These are phyloP conservation scores for Sinocyclocheilus rhinocerous DNA, from an alignment of 2,113 vertebrate species.

Conservation along the genomic window DNA sequence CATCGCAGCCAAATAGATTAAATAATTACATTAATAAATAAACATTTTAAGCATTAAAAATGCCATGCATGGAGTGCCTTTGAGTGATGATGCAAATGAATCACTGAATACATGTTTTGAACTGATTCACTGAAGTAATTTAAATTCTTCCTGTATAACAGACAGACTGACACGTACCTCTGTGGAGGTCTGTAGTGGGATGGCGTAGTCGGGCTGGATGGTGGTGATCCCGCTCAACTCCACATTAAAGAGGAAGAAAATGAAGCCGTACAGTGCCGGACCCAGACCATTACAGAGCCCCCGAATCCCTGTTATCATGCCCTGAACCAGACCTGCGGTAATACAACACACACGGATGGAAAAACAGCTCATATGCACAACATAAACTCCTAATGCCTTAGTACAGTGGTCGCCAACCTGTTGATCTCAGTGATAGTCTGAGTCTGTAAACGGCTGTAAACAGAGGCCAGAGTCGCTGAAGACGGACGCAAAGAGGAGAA, in stretches of 20 bases:
- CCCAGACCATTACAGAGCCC: conserved; percentile 95
- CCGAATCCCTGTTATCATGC: conserved; percentile 94
- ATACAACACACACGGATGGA: background rate
- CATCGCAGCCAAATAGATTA: background rate
- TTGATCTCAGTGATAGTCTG: too few species aligned
- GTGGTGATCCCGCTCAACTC: conserved; percentile 83
- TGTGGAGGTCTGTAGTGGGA: conserved; percentile 71
- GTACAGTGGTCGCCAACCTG: too few species aligned
- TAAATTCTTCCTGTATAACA: background rate
- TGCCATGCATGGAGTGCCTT: background rate
- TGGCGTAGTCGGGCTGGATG: conserved; percentile 73
- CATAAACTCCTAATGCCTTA: too few species aligned
- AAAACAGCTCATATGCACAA: too few species aligned
- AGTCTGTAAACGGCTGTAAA: too few species aligned
- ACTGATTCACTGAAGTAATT: background rate
- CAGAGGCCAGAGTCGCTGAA: too few species aligned
- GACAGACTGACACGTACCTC: conserved; percentile 41
- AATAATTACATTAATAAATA: background rate
- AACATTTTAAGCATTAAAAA: background rate
- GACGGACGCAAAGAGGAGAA: too few species aligned
- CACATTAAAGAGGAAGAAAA: conserved; percentile 94
- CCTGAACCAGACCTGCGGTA: conserved; percentile 87
- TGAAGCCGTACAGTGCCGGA: conserved; percentile 92
- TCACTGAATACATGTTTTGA: background rate
- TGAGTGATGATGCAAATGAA: background rate